Evolutionary conservation across 2,888 invertebrate genomes (phyloP).

Genomic region (Lagria hirta): DNA sequence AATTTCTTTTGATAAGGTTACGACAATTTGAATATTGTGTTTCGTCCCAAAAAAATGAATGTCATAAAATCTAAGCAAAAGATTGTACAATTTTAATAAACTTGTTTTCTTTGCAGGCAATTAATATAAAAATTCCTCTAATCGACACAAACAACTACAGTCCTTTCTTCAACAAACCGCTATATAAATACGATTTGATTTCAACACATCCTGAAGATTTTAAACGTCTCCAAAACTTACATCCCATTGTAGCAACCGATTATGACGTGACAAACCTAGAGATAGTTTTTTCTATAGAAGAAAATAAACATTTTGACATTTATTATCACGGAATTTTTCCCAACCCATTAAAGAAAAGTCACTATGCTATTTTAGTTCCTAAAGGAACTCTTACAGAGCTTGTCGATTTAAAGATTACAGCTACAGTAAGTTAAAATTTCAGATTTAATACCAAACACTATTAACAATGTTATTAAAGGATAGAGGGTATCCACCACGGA

Average conservation of each 20-base stretch:
- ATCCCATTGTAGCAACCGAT: slow-evolving; percentile 4
- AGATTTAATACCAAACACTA: too few relatives aligned
- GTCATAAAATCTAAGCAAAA: too few relatives aligned
- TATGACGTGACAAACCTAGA: slow-evolving; percentile 8
- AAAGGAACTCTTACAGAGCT: not conserved
- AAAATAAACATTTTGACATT: slow-evolving; percentile 6
- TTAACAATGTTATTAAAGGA: slow-evolving; percentile 2
- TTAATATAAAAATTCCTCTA: not conserved
- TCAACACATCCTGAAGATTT: slow-evolving; percentile 6
- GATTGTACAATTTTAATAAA: too few relatives aligned
- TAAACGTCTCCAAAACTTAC: not conserved
- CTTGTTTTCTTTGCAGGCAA: too few relatives aligned
- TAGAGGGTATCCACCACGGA: slow-evolving; percentile 2
- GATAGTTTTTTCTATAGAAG: not conserved
- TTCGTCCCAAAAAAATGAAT: too few relatives aligned
- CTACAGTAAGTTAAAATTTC: slow-evolving; percentile 4
- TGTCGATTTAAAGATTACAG: not conserved
- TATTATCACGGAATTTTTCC: slow-evolving; percentile 5
- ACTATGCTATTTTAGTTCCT: slow-evolving; percentile 2
- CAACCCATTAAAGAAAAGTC: slow-evolving; percentile 1
- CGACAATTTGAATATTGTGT: too few relatives aligned
- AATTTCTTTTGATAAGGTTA: too few relatives aligned
- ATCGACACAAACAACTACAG: slow-evolving; percentile 7
- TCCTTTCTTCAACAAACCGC: slow-evolving; percentile 6
- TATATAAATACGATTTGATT: slow-evolving; percentile 7